These are phyloP conservation scores for Drosophila anomalata DNA, from an alignment of 2,888 invertebrate species.

Conservation along the genomic window DNA sequence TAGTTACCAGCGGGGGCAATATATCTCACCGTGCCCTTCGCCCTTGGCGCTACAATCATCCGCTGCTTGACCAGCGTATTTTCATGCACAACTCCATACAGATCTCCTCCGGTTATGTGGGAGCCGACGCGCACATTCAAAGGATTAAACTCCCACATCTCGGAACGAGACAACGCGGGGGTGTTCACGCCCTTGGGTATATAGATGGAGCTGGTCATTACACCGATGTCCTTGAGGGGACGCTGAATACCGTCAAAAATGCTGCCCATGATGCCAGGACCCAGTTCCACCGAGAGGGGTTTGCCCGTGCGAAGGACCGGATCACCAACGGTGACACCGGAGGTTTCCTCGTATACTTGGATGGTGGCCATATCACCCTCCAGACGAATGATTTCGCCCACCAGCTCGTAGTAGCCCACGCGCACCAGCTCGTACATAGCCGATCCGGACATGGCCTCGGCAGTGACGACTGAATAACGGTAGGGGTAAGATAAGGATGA, in stretches of 20 bases:
- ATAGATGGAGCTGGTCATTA: constrained; percentile 97
- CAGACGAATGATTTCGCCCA: constrained; percentile 99
- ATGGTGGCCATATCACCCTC: constrained; percentile 99
- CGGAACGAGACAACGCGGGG: constrained; percentile 91
- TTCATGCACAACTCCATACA: constrained; percentile 97
- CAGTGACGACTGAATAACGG: constrained; percentile 94
- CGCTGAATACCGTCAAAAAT: constrained; percentile 99
- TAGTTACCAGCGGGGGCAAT: constrained; percentile 97
- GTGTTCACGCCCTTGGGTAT: constrained; percentile 99
- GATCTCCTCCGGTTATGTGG: constrained; percentile 98
- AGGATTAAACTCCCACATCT: constrained; percentile 96
- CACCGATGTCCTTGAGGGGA: constrained; percentile 97
- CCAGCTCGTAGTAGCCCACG: constrained; percentile 98
- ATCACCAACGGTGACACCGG: constrained; percentile 99
- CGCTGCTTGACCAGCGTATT: constrained; percentile 98
- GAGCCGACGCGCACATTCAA: constrained; percentile 92
- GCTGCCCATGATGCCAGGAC: constrained; percentile 99
- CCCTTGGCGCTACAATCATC: constrained; percentile 96
- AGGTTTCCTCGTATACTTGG: constrained; percentile 98
- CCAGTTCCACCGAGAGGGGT: constrained; percentile 98
- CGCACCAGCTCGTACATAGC: constrained; percentile 99
- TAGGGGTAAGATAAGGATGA: constrained; percentile 30
- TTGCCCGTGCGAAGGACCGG: constrained; percentile 99
- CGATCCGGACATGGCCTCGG: constrained; percentile 99
- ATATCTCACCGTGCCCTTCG: constrained; percentile 97